Evolutionary conservation across 2,113 vertebrate genomes (phyloP), one percentile per base, ranked within the genome.

Genomic region (Sisor rabdophorus): DNA sequence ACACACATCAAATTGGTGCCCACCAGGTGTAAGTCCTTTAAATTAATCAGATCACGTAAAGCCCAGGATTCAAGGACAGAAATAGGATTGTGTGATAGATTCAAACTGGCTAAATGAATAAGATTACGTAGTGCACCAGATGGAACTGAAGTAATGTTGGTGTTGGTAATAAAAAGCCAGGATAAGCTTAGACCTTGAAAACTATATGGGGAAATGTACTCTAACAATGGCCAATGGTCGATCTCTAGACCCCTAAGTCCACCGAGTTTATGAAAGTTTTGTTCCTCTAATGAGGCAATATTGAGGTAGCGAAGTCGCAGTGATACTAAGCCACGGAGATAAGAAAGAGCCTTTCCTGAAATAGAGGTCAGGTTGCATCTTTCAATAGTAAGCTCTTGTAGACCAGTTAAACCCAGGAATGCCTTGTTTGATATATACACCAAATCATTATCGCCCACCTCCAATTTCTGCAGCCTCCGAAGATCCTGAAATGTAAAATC

Each of bases 381-480:
- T 87, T 98, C 97, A 0, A 99, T 94, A 24, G 95, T 96, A 76
- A 99, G 85, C 87, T 97, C 94, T 58, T 87, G 92, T 48, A 99
- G 91, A 1, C 93, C 92, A 0, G 95, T 90, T 65, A 99, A 86
- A 68, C 97, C 97, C 0, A 93, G 88, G 84, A 99, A 99, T 77
- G 97, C 97, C 10, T 95, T 92, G 12, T 95, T 95, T 15, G 97
- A 95, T 86, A 99, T 95, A 87, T 97, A 99, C 80, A 99, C 96
- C 87, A 99, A 83, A 88, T 99, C 95, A 0, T 99, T 99, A 89
- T 98, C 96, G 0, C 97, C 97, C 36, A 99, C 94, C 61, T 98
- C 94, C 73, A 99, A 91, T 73, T 89, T 90, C 76, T 89, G 93
- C 10, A 99, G 90, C 87, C 89, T 94, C 48, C 82, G 86, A 75